Evolutionary conservation across 2,797 vertebrate species (phyloP).

Genomic region (Acipenser oxyrinchus): DNA sequence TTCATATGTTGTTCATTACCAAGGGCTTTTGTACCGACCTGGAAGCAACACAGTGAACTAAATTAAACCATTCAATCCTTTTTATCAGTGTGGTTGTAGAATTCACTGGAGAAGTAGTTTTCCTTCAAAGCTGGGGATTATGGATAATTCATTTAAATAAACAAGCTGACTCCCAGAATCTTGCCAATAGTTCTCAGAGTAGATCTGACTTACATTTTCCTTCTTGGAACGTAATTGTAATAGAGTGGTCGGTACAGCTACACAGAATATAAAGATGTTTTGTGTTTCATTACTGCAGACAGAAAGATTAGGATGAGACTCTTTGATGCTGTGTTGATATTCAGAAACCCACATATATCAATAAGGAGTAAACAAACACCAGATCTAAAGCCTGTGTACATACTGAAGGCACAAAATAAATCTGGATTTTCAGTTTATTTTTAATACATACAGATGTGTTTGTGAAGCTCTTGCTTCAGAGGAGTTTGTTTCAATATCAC

Average conservation of each 20-base stretch:
- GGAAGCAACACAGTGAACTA: too few species aligned
- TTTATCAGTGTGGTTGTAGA: too few species aligned
- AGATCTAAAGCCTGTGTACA: neutral
- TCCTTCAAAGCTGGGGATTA: too few species aligned
- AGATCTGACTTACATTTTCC: too few species aligned
- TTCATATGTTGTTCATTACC: too few species aligned
- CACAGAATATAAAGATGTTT: neutral
- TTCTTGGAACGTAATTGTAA: too few species aligned
- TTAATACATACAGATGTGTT: neutral
- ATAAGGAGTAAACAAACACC: neutral
- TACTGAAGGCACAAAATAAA: neutral
- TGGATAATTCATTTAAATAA: too few species aligned
- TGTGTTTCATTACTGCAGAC: conserved; percentile 1
- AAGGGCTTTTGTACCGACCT: too few species aligned
- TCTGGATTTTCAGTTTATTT: neutral
- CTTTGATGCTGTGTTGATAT: neutral
- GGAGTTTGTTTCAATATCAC: neutral
- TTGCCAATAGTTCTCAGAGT: too few species aligned
- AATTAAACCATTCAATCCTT: too few species aligned
- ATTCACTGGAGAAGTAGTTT: too few species aligned
- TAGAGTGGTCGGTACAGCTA: neutral
- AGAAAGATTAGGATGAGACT: neutral
- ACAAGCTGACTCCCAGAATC: too few species aligned
- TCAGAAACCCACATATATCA: neutral
- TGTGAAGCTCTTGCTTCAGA: neutral